These are phyloP conservation scores for Stichodactyla helianthus DNA, from an alignment of 64 coral and sea anemone genomes.

Conservation along the genomic window DNA sequence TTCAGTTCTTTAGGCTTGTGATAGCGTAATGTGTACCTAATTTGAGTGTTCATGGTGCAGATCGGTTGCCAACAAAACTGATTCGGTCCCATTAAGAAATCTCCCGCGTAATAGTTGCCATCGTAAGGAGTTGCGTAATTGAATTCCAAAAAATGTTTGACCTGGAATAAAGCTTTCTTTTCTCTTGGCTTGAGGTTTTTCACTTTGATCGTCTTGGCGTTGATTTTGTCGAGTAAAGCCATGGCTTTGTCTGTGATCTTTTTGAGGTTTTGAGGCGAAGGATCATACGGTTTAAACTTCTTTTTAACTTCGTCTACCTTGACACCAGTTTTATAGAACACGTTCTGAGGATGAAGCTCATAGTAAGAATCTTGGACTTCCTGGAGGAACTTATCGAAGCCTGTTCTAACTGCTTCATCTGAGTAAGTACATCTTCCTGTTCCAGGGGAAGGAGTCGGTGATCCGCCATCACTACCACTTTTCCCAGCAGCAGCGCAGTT, in stretches of 20 bases:
- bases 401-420: constrained; percentile 47
- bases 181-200: constrained; percentile 70
- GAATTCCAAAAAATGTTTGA: constrained; percentile 72
- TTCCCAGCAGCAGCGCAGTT: background rate
- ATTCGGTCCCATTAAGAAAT: constrained; percentile 77
- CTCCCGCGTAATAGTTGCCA: constrained; percentile 76
- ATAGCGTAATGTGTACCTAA: background rate
- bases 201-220: constrained; percentile 23
- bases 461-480: background rate
- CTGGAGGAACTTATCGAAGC: constrained; percentile 50
- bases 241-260: constrained; percentile 51
- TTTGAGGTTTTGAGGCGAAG: constrained; percentile 54
- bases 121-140: constrained; percentile 67
- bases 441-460: background rate
- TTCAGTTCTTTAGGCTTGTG: constrained; percentile 2
- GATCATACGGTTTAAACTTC: constrained; percentile 69
- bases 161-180: constrained; percentile 78
- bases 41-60: background rate
- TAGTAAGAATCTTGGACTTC: constrained; percentile 64
- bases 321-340: constrained; percentile 24
- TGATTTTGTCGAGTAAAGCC: constrained; percentile 38
- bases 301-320: constrained; percentile 3
- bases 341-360: constrained; percentile 32
- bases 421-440: constrained; percentile 44
- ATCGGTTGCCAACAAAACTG: constrained; percentile 66